Evolutionary conservation across 2,888 invertebrate species (phyloP), one percentile per base, ranked within the genome.

Genomic region (Stramonita haemastoma): DNA sequence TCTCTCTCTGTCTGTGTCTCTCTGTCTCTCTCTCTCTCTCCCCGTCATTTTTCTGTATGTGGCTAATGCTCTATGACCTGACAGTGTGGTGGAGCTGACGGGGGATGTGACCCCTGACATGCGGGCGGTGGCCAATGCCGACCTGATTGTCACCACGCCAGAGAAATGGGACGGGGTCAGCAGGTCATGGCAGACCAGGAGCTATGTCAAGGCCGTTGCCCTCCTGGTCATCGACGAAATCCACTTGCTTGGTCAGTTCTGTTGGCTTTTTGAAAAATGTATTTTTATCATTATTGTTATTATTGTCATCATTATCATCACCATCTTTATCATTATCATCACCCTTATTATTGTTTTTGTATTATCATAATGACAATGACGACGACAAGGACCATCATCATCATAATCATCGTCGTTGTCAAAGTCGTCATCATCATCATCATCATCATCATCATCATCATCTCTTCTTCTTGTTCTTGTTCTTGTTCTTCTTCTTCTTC

Each of bases 161-260:
- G 99, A 99, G 96, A 99, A 99, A 96, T 99, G 99, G 99, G 99
- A 99, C 96, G 99, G 99, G 89, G 98, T 99, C 94, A 99, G 99
- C 96, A 97, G 99, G 90, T 98, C 98, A 91, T 99, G 99, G 99
- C 99, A 99, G 95, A 99, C 98, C 0, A 97, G 99, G 93, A 98
- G 97, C 96, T 99, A 99, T 91, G 99, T 99, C 0, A 96, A 96
- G 93, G 95, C 98, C 94, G 99, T 99, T 0, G 97, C 98, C 0
- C 96, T 99, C 15, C 98, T 99, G 91, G 97, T 99, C 60, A 99
- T 99, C 92, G 99, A 99, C 96, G 99, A 99, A 96, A 99, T 99
- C 94, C 99, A 99, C 96, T 96, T 99, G 90, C 96, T 99, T 87
- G 99, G 99, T 36, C 98, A 87, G 92, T 83, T 17, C 8, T 79